Base-by-base conservation (phyloP, 35 echinoderm and acorn worm genomes). In the Heliocidaris erythrogramma region DNA sequence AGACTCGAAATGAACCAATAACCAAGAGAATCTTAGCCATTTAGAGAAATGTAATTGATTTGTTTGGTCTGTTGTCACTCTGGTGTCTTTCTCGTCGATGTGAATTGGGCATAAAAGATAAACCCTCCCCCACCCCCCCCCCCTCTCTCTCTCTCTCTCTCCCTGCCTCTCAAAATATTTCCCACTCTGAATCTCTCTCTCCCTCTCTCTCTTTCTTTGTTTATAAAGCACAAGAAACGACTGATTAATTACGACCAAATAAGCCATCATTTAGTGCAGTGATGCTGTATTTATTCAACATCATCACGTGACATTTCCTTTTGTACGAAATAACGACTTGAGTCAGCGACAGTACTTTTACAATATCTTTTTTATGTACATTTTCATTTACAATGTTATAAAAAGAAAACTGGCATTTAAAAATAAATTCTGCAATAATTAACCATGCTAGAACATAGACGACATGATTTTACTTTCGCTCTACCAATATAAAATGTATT, bases 291-390 rank as follows among this genome's bases (percentile, higher is more conserved):
- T 78, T 78, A 78, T 78, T 78, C 17, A 78, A 24, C 65, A n/a
- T n/a, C 65, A 78, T 78, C 65, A 78, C 27, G 21, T 78, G 14
- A 21, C 65, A 78, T 78, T 78, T 78, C 65, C 21, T 78, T 78
- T 78, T 78, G 65, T 78, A 78, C 65, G 65, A 78, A 78, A 78
- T 78, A 78, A 78, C 65, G 27, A 27, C 21, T 78, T 78, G 27
- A 78, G 65, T 78, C 65, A 78, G 65, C 65, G 65, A 78, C 65
- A 78, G 65, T 78, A 78, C 65, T 78, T 78, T 78, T 4, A 78
- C 65, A 7, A 78, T 78, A 78, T 78, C 65, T 78, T 78, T 78
- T 78, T n/a, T 78, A 78, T 78, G 65, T 78, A 78, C 65, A 78
- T 27, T 18, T 78, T 78, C 65, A 78, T 78, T 78, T 78, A 78